phyloP scores from a whole-genome alignment of 2,797 vertebrate genomes.

The Hippopotamyrus pictus region DNA sequence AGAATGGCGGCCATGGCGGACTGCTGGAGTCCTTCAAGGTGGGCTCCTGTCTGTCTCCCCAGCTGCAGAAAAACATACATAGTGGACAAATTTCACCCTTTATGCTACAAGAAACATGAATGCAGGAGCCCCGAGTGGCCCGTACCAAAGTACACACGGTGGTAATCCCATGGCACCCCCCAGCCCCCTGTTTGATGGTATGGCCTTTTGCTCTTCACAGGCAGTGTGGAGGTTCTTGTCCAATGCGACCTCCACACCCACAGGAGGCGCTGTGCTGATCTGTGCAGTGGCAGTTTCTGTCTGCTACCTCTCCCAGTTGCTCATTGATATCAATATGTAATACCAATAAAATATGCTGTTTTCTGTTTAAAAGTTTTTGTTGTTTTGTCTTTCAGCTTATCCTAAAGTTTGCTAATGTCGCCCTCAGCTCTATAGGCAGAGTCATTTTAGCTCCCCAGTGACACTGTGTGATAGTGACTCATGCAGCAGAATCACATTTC shows the following conservation, averaged over 20 bases:
- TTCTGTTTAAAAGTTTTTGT: not conserved
- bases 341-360: not conserved
- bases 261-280: conserved; percentile 52
- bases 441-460: not conserved
- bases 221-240: conserved; percentile 45
- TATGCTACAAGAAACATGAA: not conserved
- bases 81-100: not conserved
- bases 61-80: not conserved
- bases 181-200: not conserved
- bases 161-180: not conserved
- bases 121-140: not conserved
- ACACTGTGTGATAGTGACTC: not conserved
- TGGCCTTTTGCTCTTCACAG: conserved; percentile 50
- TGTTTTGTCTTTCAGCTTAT: conserved; percentile 1
- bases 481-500: not conserved
- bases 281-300: conserved; percentile 45
- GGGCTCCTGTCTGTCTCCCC: conserved; percentile 31
- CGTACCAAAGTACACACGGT: not conserved
- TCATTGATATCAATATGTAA: conserved; percentile 21
- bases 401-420: not conserved
- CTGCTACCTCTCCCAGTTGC: conserved; percentile 44
- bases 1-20: conserved; percentile 89
- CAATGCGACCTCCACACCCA: conserved; percentile 43
- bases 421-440: not conserved
- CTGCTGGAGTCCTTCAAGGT: conserved; percentile 98